Percentiles rank a stretch among this genome's conserved stretches.
Conservation (phyloP, 2,888 invertebrate species). For the Bhutanitis thaidina region DNA sequence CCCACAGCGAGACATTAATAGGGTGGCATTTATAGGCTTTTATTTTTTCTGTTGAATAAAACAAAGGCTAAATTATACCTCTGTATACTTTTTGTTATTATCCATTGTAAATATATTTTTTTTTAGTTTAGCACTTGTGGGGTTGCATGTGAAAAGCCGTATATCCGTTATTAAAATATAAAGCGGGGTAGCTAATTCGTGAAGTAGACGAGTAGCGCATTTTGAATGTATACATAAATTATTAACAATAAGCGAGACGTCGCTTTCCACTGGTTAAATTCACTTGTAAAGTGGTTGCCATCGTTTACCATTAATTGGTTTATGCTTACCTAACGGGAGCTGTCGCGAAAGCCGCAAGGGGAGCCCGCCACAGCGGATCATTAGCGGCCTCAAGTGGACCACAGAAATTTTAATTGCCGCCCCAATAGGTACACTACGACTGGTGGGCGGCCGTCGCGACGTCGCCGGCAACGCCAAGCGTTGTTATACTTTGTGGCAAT, state of each 20-base stretch:
- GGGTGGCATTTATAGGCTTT: no score
- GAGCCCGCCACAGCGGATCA: slow-evolving; percentile 45
- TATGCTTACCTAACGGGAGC: slow-evolving; percentile 44
- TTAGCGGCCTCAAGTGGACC: slow-evolving; percentile 57
- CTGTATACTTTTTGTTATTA: no score
- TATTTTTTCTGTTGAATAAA: no score
- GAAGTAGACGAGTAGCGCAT: not conserved
- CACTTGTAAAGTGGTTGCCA: slow-evolving; percentile 36
- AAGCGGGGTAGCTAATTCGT: no score
- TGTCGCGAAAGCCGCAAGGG: slow-evolving; percentile 37
- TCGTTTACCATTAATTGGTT: slow-evolving; percentile 57
- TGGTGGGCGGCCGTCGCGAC: not conserved
- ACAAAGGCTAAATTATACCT: no score
- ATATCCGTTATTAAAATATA: no score
- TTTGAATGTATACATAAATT: slow-evolving; percentile 29
- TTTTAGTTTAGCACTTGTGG: no score
- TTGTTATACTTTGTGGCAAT: not conserved
- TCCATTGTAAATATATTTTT: no score
- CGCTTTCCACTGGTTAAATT: slow-evolving; percentile 20
- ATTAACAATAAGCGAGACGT: slow-evolving; percentile 32
- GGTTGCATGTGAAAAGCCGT: no score
- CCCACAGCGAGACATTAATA: no score
- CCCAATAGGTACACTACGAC: slow-evolving; percentile 30
- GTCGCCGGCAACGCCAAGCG: not conserved
- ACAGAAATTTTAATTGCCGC: slow-evolving; percentile 59